phyloP scores from a whole-genome alignment of 2,797 vertebrate genomes.

The Catharus ustulatus region DNA sequence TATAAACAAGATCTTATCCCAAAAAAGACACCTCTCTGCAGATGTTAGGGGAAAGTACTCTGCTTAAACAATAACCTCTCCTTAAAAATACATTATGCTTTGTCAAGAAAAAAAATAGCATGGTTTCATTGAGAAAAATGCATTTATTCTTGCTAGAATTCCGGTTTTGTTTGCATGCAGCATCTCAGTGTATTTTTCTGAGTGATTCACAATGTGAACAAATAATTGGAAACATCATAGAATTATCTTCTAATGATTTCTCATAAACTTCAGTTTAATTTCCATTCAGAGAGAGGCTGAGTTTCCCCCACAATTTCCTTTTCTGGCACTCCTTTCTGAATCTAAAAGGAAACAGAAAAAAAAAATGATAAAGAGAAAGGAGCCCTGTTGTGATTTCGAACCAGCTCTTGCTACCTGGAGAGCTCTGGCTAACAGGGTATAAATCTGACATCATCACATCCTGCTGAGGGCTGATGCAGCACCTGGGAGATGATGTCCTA shows the following conservation, averaged over 20 bases:
- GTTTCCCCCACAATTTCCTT: background rate
- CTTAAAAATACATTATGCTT: background rate
- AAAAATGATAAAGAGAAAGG: accelerated
- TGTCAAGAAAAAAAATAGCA: background rate
- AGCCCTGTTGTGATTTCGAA: accelerated
- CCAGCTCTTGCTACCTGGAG: background rate
- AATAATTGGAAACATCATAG: background rate
- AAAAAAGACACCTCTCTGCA: conserved; percentile 37
- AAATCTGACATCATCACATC: background rate
- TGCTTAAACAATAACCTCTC: background rate
- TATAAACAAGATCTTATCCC: conserved; percentile 58
- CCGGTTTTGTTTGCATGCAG: background rate
- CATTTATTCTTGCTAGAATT: background rate
- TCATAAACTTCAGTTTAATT: background rate
- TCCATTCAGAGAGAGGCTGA: background rate
- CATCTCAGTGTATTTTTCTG: background rate
- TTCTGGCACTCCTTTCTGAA: background rate
- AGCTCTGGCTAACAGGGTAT: background rate
- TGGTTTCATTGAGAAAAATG: background rate
- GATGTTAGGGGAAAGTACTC: background rate
- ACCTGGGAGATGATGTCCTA: background rate
- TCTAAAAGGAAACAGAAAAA: background rate
- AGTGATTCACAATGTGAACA: background rate
- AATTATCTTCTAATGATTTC: background rate
- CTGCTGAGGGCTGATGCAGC: background rate